These are phyloP conservation scores for Agapornis canus DNA, from an alignment of 2,797 vertebrate species.

Conservation along the genomic window DNA sequence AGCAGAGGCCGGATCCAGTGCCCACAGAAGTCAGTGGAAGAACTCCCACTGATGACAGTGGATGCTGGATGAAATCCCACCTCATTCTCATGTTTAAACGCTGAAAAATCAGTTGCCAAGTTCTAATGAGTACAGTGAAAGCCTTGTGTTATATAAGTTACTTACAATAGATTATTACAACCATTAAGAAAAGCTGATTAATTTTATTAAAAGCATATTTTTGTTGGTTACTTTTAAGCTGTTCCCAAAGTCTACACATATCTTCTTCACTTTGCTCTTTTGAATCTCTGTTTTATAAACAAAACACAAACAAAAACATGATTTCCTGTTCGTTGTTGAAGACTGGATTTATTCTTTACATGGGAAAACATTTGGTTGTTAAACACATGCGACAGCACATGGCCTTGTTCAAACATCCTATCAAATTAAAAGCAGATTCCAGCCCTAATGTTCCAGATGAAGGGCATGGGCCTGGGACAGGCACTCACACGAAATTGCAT, in stretches of 20 bases:
- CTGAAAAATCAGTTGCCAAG: neutral
- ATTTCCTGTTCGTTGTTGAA: conserved; percentile 24
- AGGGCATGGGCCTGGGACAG: conserved; percentile 19
- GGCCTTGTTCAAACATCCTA: conserved; percentile 4
- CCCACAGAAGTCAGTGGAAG: conserved; percentile 53
- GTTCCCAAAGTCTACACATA: conserved; percentile 12
- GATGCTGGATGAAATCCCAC: conserved; percentile 36
- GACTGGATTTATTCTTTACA: conserved; percentile 22
- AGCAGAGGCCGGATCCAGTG: neutral
- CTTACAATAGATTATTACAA: conserved; percentile 13
- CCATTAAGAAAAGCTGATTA: neutral
- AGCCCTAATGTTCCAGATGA: conserved; percentile 3
- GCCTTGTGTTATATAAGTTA: conserved; percentile 31
- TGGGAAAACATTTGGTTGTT: neutral
- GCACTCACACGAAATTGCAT: neutral
- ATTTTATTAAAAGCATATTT: conserved; percentile 37
- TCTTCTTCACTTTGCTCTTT: neutral
- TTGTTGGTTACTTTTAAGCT: neutral
- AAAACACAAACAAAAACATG: conserved; percentile 20
- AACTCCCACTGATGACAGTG: conserved; percentile 41
- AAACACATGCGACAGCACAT: conserved; percentile 16
- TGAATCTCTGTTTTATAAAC: conserved; percentile 5
- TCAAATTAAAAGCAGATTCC: conserved; percentile 60
- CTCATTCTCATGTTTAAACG: neutral
- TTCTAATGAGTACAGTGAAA: conserved; percentile 24